Evolutionary conservation across 2,797 vertebrate genomes (phyloP), one percentile per base, ranked within the genome.

Genomic region (Gouania willdenowi): DNA sequence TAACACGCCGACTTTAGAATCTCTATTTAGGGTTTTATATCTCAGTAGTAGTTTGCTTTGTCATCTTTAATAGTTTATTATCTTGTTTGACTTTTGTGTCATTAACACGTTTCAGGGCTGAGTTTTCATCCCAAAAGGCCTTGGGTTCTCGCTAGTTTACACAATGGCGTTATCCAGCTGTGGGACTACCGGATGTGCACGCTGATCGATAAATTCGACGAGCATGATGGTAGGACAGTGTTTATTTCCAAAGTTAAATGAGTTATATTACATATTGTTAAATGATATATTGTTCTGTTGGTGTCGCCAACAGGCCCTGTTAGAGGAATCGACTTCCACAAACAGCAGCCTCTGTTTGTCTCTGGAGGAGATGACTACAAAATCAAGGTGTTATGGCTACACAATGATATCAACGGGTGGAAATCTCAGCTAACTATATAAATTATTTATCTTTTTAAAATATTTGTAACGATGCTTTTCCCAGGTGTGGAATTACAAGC

Each of bases 101-200:
- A n/a, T n/a, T n/a, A n/a, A n/a, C n/a, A n/a, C 5, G 2, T 71
- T 40, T 21, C 33, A 98, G 95, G 95, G 28, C 87, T 98, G 4
- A 97, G 94, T 68, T 98, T 98, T 62, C 95, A 98, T 28, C 94
- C 95, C 0, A 98, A 98, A 80, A 79, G 95, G 25, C 95, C 95
- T 1, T 98, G 95, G 95, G 92, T 98, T 63, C 89, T 98, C 11
- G 93, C 93, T 13, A 98, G 95, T 75, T 82, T 98, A 36, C 95
- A 98, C 84, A 98, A 97, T 45, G 95, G 95, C 0, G 93, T 97
- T 29, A 98, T 98, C 75, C 95, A 98, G 82, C 86, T 98, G 41
- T 98, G 95, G 95, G 95, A 98, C 45, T 98, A 98, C 6, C 91
- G 95, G 6, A 97, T 98, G 95, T 98, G 95, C 48, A 98, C 95